Evolutionary conservation across 1,140 invertebrate species (phyloP).

Genomic region (Catajapyx aquilonaris): DNA sequence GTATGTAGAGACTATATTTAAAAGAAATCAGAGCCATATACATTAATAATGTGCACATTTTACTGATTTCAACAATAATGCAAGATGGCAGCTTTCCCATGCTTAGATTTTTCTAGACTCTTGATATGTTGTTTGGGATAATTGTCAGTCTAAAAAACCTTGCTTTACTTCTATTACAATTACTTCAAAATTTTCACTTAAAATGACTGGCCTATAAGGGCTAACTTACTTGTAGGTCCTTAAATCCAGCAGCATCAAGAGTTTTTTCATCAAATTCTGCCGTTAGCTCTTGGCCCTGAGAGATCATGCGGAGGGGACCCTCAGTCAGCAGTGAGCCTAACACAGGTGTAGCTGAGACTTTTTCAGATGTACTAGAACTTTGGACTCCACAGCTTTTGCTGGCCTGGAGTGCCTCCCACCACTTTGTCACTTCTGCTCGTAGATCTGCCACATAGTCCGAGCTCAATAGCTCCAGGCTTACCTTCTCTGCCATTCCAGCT

Average conservation of each 20-base stretch:
- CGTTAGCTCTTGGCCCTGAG: conserved; percentile 76
- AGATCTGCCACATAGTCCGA: conserved; percentile 74
- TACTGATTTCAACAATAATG: no score
- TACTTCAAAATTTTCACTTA: no score
- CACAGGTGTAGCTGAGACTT: conserved; percentile 17
- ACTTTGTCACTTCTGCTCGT: conserved; percentile 77
- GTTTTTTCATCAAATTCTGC: conserved; percentile 85
- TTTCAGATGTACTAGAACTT: conserved; percentile 8
- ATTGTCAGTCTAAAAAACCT: no score
- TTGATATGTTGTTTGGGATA: no score
- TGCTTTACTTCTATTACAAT: no score
- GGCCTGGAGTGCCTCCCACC: conserved; percentile 49
- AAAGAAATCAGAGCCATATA: no score
- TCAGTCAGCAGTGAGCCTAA: conserved; percentile 44
- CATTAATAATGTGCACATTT: no score
- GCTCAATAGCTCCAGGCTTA: conserved; percentile 46
- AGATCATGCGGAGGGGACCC: conserved; percentile 74
- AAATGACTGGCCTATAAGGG: no score
- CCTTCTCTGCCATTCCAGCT: conserved; percentile 59
- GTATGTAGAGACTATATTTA: no score
- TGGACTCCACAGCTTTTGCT: neutral
- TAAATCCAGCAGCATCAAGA: conserved; percentile 71
- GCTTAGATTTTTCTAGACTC: no score
- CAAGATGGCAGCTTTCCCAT: no score
- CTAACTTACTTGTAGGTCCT: conserved; percentile 48